Base-by-base conservation (phyloP, 1,140 invertebrate species). In the Solenopsis invicta region DNA sequence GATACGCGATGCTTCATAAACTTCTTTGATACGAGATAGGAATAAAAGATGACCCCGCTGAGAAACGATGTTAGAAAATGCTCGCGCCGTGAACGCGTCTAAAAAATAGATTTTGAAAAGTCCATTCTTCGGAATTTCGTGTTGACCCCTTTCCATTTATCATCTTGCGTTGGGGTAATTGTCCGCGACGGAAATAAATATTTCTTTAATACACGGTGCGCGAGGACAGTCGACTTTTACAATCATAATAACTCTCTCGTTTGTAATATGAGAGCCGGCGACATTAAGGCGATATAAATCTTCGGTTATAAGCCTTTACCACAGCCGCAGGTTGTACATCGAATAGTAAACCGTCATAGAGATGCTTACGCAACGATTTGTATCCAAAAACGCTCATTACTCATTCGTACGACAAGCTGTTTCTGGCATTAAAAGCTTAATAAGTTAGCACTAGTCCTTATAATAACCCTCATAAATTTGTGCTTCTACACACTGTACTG, bases 1-100 rank as follows among this genome's bases (percentile, higher is more conserved):
- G 71, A 76, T 67, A 81, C 76, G 69, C 66, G 71, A 37, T 77
- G 71, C 76, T 82, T 82, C 77, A 75, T 82, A 87, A 89, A 82
- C 72, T 77, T 64, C 74, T 71, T 75, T 72, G 61, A 87, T 84
- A 84, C 45, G 66, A 54, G 75, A 72, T 72, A 85, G 74, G 75
- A 85, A 85, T 84, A 84, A 84, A 84, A 75, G 80, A 84, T 84
- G 80, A 84, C 69, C 69, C 69, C 41, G 13, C 34, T 67, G 84
- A 80, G 75, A 37, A 81, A 56, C 75, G 54, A 86, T 48, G 75
- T 56, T 81, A 67, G 64, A 81, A 81, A 67, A 86, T 78, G 45
- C 37, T 85, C 45, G 29, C 66, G n/a, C 34, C 10, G 24, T 34
- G 50, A 45, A 29, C 21, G 50, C 50, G 24, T 45, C 29, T 66